Evolutionary conservation across 2,888 invertebrate species (phyloP).

Genomic region (Cheilosia scutellata): DNA sequence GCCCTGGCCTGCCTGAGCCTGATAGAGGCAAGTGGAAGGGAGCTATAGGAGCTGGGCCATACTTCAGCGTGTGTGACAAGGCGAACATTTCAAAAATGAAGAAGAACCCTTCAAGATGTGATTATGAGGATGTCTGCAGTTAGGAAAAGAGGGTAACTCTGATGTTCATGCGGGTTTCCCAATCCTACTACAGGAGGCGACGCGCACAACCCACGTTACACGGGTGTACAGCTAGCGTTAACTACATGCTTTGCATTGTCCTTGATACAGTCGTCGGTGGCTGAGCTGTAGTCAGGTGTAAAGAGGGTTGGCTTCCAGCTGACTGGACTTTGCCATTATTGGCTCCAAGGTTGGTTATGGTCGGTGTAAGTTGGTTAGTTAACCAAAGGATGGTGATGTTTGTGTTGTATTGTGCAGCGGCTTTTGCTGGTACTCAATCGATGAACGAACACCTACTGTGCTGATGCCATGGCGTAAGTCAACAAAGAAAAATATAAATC

Average conservation of each 20-base stretch:
- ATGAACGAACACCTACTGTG: slow-evolving; percentile 58
- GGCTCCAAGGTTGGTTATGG: slow-evolving; percentile 11
- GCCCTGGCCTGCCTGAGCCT: neutral
- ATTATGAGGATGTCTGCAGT: slow-evolving; percentile 62
- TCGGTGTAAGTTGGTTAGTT: slow-evolving; percentile 47
- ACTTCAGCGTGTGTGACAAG: slow-evolving; percentile 50
- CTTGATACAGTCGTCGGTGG: slow-evolving; percentile 63
- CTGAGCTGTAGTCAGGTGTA: slow-evolving; percentile 56
- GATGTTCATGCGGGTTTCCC: slow-evolving; percentile 31
- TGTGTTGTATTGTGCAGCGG: slow-evolving; percentile 33
- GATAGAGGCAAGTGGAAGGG: slow-evolving; percentile 3
- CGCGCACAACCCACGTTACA: slow-evolving; percentile 44
- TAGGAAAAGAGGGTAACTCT: slow-evolving; percentile 48
- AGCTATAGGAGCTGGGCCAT: neutral
- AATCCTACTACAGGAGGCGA: slow-evolving; percentile 27
- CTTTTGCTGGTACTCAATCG: slow-evolving; percentile 35
- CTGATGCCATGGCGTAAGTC: neutral
- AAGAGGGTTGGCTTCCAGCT: slow-evolving; percentile 34
- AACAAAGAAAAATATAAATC: neutral
- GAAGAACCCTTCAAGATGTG: slow-evolving; percentile 71
- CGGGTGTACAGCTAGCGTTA: slow-evolving; percentile 18
- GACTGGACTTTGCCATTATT: slow-evolving; percentile 21
- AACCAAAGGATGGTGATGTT: slow-evolving; percentile 34
- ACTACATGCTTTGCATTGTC: slow-evolving; percentile 58
- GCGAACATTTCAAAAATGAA: slow-evolving; percentile 56